Evolutionary conservation across 2,797 vertebrate species (phyloP), one percentile per base, ranked within the genome.

Genomic region (Hoplostethus atlanticus): DNA sequence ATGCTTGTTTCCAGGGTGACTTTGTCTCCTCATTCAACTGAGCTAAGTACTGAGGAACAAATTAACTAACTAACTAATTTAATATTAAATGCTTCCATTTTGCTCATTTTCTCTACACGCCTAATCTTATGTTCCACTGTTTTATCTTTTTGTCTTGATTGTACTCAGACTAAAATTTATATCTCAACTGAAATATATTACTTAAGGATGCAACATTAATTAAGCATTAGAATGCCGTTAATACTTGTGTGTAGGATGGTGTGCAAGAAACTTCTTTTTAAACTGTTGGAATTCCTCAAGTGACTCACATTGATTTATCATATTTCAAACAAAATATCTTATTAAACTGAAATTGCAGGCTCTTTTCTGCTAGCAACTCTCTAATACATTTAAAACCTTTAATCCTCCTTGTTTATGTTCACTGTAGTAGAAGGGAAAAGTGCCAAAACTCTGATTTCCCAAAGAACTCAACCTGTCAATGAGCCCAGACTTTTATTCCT

Each of bases 1-100:
- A 91, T 89, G 83, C 83, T 68, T 61, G 83, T 91, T 91, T 86
- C 77, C 79, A 81, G 84, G 85, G 76, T 81, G 83, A 93, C 86
- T 87, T 88, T 89, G 82, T 90, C 81, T 89, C 71, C 59, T 80
- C 68, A 88, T 77, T 79, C 68, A 80, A 85, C 76, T 81, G 54
- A 68, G 64, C 75, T 80, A 76, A 84, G 76, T 71, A 78, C 64
- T 60, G 73, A 71, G 25, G 75, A 89, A 92, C 71, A 82, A 80
- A 87, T 28, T 28, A 28, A 28, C 28, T 28, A 28, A 28, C 28
- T 28, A 83, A 84, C 50, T 76, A 75, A 86, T 90, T 85, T 70
- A 87, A 84, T 90, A 92, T 87, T 77, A 83, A 91, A 88, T 78
- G 75, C 80, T 64, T 84, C 76, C 53, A 57, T 86, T 91, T 87